Evolutionary conservation across 1,140 invertebrate genomes (phyloP).

Genomic region (Dendroctonus valens): DNA sequence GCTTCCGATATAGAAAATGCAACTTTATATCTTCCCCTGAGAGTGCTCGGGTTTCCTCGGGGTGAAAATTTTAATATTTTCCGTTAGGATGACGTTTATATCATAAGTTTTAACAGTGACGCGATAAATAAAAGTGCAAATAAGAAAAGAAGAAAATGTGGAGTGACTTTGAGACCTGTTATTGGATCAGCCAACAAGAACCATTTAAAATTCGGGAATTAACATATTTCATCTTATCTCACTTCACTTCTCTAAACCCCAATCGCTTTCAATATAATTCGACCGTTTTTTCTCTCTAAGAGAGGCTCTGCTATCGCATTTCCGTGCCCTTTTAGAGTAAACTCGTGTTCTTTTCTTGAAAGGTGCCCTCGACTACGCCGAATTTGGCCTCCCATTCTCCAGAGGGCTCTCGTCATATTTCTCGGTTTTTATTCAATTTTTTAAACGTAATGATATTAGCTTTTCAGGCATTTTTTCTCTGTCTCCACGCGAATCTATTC

Average conservation of each 20-base stretch:
- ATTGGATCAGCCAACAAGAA: background rate
- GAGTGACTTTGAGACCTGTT: background rate
- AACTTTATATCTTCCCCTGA: constrained; percentile 27
- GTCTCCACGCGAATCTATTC: background rate
- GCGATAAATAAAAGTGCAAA: background rate
- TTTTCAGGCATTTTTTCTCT: constrained; percentile 16
- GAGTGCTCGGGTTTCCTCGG: constrained; percentile 17
- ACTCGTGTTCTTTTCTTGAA: constrained; percentile 21
- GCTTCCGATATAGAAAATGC: constrained; percentile 26
- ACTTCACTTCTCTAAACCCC: constrained; percentile 2
- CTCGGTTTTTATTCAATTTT: constrained; percentile 28
- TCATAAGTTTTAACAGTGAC: background rate
- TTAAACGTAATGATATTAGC: constrained; percentile 26
- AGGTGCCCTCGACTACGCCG: constrained; percentile 3
- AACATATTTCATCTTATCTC: background rate
- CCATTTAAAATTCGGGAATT: background rate
- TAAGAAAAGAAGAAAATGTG: background rate
- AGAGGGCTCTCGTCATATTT: constrained; percentile 23
- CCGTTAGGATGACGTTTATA: constrained; percentile 5
- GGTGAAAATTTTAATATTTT: constrained; percentile 25
- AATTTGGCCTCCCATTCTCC: constrained; percentile 6
- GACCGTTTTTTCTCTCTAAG: constrained; percentile 7
- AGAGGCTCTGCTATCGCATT: constrained; percentile 13
- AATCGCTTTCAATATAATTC: constrained; percentile 19
- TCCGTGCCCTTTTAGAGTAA: constrained; percentile 21